Evolutionary conservation across 2,797 vertebrate genomes (phyloP).

Genomic region (Chelidonichthys spinosus): DNA sequence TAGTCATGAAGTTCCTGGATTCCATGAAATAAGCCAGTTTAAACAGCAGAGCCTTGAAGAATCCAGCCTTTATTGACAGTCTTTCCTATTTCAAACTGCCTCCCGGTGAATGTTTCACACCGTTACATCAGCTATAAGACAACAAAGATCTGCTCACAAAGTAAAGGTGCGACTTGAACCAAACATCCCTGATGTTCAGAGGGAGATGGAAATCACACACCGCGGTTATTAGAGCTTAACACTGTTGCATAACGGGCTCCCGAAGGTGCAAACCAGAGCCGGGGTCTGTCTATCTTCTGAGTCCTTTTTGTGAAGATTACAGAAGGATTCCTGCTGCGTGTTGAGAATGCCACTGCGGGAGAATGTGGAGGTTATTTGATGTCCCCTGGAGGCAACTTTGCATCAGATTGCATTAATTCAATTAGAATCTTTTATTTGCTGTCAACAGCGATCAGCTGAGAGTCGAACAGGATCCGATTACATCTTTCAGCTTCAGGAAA

Average conservation of each 20-base stretch:
- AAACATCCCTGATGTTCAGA: not conserved
- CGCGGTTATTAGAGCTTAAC: conserved; percentile 26
- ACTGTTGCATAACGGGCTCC: conserved; percentile 42
- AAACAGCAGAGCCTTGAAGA: not conserved
- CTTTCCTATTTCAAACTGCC: not conserved
- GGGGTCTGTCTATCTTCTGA: conserved; percentile 24
- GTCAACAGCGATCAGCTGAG: conserved; percentile 33
- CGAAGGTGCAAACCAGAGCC: conserved; percentile 26
- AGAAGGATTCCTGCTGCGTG: not conserved
- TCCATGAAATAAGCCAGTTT: not conserved
- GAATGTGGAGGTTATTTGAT: not conserved
- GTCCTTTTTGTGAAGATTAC: not conserved
- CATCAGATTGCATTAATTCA: conserved; percentile 5
- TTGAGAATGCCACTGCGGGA: too few species aligned
- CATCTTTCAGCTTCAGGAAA: not conserved
- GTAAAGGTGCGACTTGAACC: not conserved
- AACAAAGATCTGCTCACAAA: not conserved
- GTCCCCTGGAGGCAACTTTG: not conserved
- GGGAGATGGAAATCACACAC: not conserved
- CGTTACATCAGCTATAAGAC: conserved; percentile 34
- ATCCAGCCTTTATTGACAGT: not conserved
- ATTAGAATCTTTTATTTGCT: conserved; percentile 21
- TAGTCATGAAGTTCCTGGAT: not conserved
- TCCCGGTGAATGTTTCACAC: conserved; percentile 11
- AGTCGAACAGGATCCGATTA: conserved; percentile 22